Percentiles rank a stretch among this genome's conserved stretches.
phyloP scores from a whole-genome alignment of 2,113 vertebrate species.

The Gavialis gangeticus region DNA sequence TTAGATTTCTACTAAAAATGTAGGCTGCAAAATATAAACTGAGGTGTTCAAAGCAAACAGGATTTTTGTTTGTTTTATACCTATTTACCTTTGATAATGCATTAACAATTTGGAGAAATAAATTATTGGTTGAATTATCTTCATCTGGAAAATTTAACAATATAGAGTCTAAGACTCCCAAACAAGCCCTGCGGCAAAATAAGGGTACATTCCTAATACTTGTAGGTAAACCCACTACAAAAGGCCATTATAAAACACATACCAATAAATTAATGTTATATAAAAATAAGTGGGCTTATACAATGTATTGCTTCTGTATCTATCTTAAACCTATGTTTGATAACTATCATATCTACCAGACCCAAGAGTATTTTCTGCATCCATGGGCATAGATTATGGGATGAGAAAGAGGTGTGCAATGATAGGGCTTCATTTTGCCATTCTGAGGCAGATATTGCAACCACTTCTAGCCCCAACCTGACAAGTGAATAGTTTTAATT shows the following conservation, averaged over 20 bases:
- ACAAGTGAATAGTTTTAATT: not conserved
- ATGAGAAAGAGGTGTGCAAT: no score
- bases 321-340: no score
- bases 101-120: not conserved
- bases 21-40: not conserved
- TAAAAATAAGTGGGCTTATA: no score
- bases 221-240: not conserved
- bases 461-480: not conserved
- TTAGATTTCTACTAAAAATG: no score
- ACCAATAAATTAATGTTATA: not conserved
- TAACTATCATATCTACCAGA: no score
- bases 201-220: not conserved
- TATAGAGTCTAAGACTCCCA: not conserved
- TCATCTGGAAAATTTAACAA: not conserved
- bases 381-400: no score
- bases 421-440: not conserved
- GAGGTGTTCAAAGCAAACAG: not conserved
- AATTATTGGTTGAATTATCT: not conserved
- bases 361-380: no score
- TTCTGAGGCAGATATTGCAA: not conserved
- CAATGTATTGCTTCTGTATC: no score
- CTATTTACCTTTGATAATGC: not conserved
- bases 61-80: not conserved
- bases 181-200: not conserved
- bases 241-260: not conserved